Evolutionary conservation across 2,113 vertebrate species (phyloP).

Genomic region (Piaya cayana): DNA sequence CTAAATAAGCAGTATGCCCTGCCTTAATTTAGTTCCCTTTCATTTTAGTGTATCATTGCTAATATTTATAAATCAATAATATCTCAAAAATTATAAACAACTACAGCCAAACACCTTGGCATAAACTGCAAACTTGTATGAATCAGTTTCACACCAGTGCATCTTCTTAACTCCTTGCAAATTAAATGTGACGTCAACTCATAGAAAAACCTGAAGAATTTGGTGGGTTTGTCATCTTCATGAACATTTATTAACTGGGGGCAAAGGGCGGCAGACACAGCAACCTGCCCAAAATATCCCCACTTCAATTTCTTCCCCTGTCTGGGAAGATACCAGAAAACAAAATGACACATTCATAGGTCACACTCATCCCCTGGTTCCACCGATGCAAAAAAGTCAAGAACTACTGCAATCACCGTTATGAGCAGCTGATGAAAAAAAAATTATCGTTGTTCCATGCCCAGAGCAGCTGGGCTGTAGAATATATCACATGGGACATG

Average conservation of each 20-base stretch:
- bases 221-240: background rate
- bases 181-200: background rate
- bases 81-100: background rate
- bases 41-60: background rate
- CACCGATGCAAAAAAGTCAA: background rate
- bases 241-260: background rate
- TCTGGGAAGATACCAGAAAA: background rate
- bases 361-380: background rate
- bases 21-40: background rate
- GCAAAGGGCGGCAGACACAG: too few relatives aligned
- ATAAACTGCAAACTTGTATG: background rate
- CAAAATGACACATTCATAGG: background rate
- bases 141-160: background rate
- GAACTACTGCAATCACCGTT: background rate
- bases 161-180: background rate
- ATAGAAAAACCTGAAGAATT: background rate
- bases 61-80: background rate
- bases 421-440: background rate
- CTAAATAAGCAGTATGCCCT: background rate
- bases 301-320: background rate
- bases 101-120: background rate
- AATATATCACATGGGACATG: background rate
- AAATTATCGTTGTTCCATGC: background rate
- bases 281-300: background rate
- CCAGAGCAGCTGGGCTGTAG: background rate